Base-by-base conservation (phyloP, 2,113 vertebrate genomes). In the Diphyllodes magnificus region DNA sequence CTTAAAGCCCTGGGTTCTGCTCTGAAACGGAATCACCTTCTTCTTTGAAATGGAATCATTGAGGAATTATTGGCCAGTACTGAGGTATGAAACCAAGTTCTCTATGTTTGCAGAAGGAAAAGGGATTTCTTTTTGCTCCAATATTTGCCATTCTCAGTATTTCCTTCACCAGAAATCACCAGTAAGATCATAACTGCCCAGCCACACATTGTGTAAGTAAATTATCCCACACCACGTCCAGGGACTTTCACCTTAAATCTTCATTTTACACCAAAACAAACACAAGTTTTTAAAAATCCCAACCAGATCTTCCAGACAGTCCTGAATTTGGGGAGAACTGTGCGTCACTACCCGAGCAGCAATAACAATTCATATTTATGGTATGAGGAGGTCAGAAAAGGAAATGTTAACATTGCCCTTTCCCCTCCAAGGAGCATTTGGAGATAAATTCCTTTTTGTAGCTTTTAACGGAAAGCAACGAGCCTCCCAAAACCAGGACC, bases 151-250 rank as follows among this genome's bases (percentile, higher is more conserved):
- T 28, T 50, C 40, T 61, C 81, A 18, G 19, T 2, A 30, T 25
- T 28, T 63, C 49, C n/a, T 75, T 42, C 68, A 45, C 35, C 44
- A 78, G 71, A 30, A 83, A 72, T 78, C 20, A 65, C 15, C 42
- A 15, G 12, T 6, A 53, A n/a, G 3, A 1, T 21, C 18, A 0
- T 5, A 56, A 28, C 37, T 44, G 54, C 59, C n/a, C 45, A 57
- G 37, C 28, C 63, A 61, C 2, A 31, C 8, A 0, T 1, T 3
- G 22, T 4, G 0, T 17, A 17, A 2, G 2, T 6, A 39, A 37
- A 4, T 37, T 19, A 86, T 35, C 69, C 59, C 47, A 13, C 1
- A 76, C 28, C 13, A 1, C 33, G n/a, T 4, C 27, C 3, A 5
- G 7, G 37, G 72, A 25, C 35, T 21, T 84, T 10, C 63, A 53